Conservation (phyloP, 2,888 invertebrate genomes). For the Sarcophaga rosellei region DNA sequence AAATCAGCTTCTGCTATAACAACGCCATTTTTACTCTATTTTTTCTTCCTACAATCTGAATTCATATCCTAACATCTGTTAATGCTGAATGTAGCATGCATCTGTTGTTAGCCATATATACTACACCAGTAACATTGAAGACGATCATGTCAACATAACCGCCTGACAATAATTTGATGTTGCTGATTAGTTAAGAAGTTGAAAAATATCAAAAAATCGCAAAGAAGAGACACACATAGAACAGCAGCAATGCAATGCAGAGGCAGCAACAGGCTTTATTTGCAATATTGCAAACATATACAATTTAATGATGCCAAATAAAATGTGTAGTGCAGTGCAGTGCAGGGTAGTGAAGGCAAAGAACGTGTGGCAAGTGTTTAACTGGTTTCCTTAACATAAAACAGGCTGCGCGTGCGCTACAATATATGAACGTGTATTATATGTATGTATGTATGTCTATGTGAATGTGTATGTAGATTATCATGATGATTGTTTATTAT, state of each 20-base stretch:
- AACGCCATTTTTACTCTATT: too few species aligned
- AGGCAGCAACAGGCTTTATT: constrained; percentile 60
- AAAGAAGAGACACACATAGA: constrained; percentile 31
- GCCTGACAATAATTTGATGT: constrained; percentile 54
- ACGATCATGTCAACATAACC: constrained; percentile 58
- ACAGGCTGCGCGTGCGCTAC: neutral
- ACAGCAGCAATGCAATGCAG: neutral
- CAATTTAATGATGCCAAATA: constrained; percentile 48
- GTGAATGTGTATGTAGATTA: constrained; percentile 49
- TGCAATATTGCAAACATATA: constrained; percentile 25
- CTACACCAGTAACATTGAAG: constrained; percentile 6
- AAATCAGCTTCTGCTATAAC: too few species aligned
- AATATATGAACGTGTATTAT: neutral
- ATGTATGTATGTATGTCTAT: neutral
- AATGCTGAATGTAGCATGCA: neutral
- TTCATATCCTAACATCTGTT: too few species aligned
- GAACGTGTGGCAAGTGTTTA: constrained; percentile 74
- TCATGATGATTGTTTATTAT: constrained; percentile 48
- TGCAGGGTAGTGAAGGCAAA: neutral
- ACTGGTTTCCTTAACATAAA: constrained; percentile 69
- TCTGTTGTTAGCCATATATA: neutral
- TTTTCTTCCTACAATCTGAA: too few species aligned
- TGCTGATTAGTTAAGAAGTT: constrained; percentile 54
- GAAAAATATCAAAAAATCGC: constrained; percentile 24
- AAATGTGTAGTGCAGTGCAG: neutral